Evolutionary conservation across 2,888 invertebrate genomes (phyloP).

Genomic region (Tholera decimalis): DNA sequence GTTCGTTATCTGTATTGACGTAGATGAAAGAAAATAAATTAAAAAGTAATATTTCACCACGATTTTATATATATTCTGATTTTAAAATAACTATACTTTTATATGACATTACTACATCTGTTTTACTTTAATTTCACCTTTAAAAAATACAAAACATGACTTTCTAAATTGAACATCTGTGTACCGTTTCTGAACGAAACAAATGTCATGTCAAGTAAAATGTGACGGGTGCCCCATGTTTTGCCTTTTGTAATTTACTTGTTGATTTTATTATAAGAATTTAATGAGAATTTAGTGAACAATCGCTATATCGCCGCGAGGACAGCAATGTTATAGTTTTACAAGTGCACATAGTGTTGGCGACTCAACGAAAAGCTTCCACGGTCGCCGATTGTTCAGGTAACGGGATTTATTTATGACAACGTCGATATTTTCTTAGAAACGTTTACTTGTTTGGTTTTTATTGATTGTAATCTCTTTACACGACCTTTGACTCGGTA

Average conservation of each 20-base stretch:
- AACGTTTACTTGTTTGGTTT: slow-evolving; percentile 69
- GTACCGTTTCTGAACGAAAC: slow-evolving; percentile 64
- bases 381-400: slow-evolving; percentile 81
- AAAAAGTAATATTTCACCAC: not conserved
- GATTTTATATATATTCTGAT: not conserved
- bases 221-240: slow-evolving; percentile 86
- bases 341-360: slow-evolving; percentile 68
- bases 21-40: not conserved
- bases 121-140: not conserved
- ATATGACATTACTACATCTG: too few relatives aligned
- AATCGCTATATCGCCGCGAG: slow-evolving; percentile 68
- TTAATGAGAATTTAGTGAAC: slow-evolving; percentile 78
- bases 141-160: slow-evolving; percentile 11
- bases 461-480: slow-evolving; percentile 67
- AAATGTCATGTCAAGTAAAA: slow-evolving; percentile 75
- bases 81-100: not conserved
- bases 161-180: slow-evolving; percentile 16
- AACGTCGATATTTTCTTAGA: slow-evolving; percentile 81
- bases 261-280: slow-evolving; percentile 86
- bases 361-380: slow-evolving; percentile 71
- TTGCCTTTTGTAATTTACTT: slow-evolving; percentile 86
- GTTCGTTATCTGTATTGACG: not conserved
- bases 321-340: slow-evolving; percentile 81
- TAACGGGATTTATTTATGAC: slow-evolving; percentile 90
- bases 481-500: slow-evolving; percentile 55